These are phyloP conservation scores for Liposcelis brunnea DNA, from an alignment of 2,888 invertebrate species.

Conservation along the genomic window DNA sequence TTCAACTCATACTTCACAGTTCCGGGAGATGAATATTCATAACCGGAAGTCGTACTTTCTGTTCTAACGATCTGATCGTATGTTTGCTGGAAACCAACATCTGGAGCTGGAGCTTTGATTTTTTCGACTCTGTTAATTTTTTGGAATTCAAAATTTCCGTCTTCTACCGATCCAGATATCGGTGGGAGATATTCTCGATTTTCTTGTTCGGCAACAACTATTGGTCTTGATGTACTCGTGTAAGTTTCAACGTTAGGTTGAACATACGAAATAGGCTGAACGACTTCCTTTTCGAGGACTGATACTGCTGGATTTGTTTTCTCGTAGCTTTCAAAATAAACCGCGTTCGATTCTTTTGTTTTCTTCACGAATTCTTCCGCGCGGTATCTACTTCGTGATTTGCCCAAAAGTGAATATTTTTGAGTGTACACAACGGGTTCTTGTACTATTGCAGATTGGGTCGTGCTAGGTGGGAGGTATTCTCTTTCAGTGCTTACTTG, in stretches of 20 bases:
- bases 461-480: constrained; percentile 1
- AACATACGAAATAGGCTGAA: no score
- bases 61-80: no score
- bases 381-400: neutral
- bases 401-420: neutral
- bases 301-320: neutral
- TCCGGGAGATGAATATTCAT: no score
- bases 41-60: no score
- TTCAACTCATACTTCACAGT: neutral
- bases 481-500: constrained; percentile 12
- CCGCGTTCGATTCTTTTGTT: neutral
- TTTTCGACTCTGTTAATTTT: neutral
- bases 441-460: neutral
- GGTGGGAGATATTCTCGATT: neutral
- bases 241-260: no score
- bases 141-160: neutral
- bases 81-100: no score
- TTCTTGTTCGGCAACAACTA: neutral
- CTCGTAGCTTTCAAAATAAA: neutral
- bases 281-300: neutral
- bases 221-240: no score
- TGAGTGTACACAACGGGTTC: no score
- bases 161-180: neutral
- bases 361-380: neutral
- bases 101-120: no score